Conservation (phyloP, 1,140 invertebrate genomes). For the Steinernema khuongi region DNA sequence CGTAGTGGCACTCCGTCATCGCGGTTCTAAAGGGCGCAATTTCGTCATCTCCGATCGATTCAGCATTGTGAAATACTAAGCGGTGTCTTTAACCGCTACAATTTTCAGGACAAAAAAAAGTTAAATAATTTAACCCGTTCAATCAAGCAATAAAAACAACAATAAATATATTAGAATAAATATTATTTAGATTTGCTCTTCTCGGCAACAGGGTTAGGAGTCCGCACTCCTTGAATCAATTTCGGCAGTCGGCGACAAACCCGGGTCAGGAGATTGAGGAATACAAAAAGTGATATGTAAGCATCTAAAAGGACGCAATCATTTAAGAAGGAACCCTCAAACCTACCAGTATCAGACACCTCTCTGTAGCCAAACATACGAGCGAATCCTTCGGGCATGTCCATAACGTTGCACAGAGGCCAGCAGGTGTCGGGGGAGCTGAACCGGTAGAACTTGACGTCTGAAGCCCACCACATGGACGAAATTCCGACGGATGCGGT, state of each 20-base stretch:
- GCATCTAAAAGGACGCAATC: background rate
- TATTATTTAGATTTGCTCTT: background rate
- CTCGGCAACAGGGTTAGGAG: background rate
- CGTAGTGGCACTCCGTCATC: constrained; percentile 25
- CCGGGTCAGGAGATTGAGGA: background rate
- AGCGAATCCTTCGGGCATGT: background rate
- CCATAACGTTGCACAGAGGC: background rate
- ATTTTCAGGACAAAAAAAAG: background rate
- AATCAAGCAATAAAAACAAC: background rate
- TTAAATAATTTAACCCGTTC: background rate
- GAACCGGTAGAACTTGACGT: background rate
- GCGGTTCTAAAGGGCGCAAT: background rate
- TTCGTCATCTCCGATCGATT: background rate
- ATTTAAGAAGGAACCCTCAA: background rate
- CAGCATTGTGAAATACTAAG: background rate
- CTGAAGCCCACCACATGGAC: background rate
- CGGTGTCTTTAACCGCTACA: background rate
- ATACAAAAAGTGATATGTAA: background rate
- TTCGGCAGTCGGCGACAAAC: background rate
- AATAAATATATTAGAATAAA: background rate
- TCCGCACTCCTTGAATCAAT: background rate
- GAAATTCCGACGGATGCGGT: too few relatives aligned
- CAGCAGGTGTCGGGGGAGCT: background rate
- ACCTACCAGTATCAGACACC: background rate
- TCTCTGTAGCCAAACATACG: background rate